Evolutionary conservation across 2,888 invertebrate species (phyloP), one percentile per base, ranked within the genome.

Genomic region (Meiosimyza decipiens): DNA sequence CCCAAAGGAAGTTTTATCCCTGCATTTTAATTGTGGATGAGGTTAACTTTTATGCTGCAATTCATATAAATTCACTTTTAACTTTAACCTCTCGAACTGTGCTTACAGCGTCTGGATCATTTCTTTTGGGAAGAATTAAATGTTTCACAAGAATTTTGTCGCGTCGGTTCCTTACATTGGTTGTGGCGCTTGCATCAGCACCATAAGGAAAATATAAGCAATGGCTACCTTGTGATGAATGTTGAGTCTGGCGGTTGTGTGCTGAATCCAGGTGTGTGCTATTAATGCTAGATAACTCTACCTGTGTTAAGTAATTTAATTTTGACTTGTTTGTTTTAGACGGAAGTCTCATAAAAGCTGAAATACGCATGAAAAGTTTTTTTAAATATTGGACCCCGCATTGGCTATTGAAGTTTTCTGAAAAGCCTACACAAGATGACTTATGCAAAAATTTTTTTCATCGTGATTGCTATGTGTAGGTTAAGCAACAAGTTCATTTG

Each of bases 401-500:
- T 66, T 89, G 89, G 89, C 81, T 80, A 47, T 87, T 87, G 60
- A 81, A 86, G 55, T 81, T 84, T 86, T 88, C 88, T 22, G 88
- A 83, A 65, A 83, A 84, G 75, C 92, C 92, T 15, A 88, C 86
- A 5, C 82, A 86, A 60, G 87, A 89, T 18, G 87, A 90, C 80
- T 89, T 90, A 79, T 82, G 86, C 50, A 84, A 88, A 33, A 88
- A 89, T 28, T 83, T 91, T 50, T 82, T 84, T 22, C 86, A 88
- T 64, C 83, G 88, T 28, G 90, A 91, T 80, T 88, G 91, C 75
- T 90, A 91, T 82, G 86, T 91, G 91, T 92, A 88, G 87, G 90
- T 76, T 1, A 3, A 9, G 33, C n/a, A 60, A 47, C 3, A 60
- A 59, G 69, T 62, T 71, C 40, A 62, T 18, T 51, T 22, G 40